Evolutionary conservation across 2,113 vertebrate genomes (phyloP).

Genomic region (Spheniscus mendiculus): DNA sequence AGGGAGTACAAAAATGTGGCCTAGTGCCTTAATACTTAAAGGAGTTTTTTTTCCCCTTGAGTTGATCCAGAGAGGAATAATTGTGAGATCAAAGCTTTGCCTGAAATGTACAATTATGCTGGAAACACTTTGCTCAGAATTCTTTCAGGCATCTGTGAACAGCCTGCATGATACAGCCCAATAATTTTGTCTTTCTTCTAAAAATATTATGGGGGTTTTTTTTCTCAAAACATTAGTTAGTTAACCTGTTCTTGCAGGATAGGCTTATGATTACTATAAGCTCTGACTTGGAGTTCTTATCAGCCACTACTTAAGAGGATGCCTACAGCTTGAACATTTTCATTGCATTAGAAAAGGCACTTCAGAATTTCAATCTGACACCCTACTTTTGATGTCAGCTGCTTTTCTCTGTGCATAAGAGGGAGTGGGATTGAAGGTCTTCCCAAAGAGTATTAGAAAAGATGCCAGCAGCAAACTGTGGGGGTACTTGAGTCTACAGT

Average conservation of each 20-base stretch:
- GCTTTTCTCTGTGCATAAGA: neutral
- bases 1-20: neutral
- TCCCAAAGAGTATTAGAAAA: neutral
- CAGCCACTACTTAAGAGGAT: neutral
- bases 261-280: neutral
- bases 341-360: neutral
- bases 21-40: neutral
- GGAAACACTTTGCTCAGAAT: neutral
- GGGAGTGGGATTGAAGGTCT: neutral
- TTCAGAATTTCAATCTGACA: neutral
- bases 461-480: neutral
- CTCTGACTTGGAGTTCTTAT: neutral
- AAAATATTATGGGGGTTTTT: neutral
- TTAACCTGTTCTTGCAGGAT: neutral
- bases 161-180: rapidly evolving
- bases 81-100: rapidly evolving
- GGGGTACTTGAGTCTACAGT: neutral
- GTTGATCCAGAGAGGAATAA: neutral
- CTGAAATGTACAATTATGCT: neutral
- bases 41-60: rapidly evolving
- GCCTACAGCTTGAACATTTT: neutral
- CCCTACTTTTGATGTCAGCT: neutral
- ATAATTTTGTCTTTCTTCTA: neutral
- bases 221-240: neutral
- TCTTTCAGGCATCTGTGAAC: neutral